Conservation (phyloP, 2,113 vertebrate genomes). For the Arothron firmamentum region DNA sequence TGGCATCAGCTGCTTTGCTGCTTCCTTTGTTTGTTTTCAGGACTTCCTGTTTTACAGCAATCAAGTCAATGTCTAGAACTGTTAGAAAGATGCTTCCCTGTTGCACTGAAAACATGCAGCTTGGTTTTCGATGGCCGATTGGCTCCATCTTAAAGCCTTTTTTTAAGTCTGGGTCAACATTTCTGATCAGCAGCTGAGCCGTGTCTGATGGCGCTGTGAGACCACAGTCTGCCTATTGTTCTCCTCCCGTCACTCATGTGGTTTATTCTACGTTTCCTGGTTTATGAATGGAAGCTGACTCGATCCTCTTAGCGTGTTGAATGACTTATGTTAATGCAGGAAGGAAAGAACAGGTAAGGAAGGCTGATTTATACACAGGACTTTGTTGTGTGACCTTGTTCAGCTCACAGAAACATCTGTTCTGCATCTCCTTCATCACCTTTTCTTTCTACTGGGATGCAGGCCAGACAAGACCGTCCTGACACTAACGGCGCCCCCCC, state of each 20-base stretch:
- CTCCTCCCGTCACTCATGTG: background rate
- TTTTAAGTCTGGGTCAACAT: too few relatives aligned
- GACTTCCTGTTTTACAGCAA: conserved; percentile 36
- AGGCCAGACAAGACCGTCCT: conserved; percentile 51
- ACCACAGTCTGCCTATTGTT: background rate
- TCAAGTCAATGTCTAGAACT: conserved; percentile 43
- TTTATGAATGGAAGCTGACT: too few relatives aligned
- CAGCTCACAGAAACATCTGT: conserved; percentile 26
- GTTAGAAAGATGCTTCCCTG: conserved; percentile 12
- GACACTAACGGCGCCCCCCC: conserved; percentile 44
- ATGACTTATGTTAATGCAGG: background rate
- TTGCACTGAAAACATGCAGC: background rate
- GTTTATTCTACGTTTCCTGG: too few relatives aligned
- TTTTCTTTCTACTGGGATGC: conserved; percentile 34
- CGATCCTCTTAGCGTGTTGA: background rate
- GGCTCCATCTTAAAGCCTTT: background rate
- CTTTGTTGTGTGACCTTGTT: background rate
- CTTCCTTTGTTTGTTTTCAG: conserved; percentile 46
- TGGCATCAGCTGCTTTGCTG: conserved; percentile 45
- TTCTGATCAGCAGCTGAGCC: too few relatives aligned
- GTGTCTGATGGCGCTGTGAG: too few relatives aligned
- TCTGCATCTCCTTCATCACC: conserved; percentile 38
- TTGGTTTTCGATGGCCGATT: background rate
- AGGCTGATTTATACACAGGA: conserved; percentile 2
- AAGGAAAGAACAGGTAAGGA: conserved; percentile 35